Evolutionary conservation across 2,888 invertebrate species (phyloP).

Genomic region (Acronicta psi): DNA sequence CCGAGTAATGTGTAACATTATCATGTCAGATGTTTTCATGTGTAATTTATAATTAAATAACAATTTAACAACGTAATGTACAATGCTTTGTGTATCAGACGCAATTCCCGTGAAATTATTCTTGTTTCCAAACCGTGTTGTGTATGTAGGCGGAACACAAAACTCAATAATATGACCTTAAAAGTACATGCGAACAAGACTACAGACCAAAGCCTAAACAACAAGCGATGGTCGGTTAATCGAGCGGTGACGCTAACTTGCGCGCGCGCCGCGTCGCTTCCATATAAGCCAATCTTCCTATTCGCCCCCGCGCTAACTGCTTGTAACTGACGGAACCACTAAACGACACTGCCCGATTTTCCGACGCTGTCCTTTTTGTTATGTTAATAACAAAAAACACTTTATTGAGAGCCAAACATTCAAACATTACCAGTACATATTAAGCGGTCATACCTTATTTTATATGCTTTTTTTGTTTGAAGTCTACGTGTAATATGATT

Average conservation of each 20-base stretch:
- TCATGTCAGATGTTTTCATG: constrained; percentile 25
- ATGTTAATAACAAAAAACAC: constrained; percentile 68
- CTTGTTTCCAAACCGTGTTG: constrained; percentile 45
- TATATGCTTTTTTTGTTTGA: background rate
- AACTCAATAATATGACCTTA: constrained; percentile 81
- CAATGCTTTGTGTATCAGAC: constrained; percentile 1
- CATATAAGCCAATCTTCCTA: constrained; percentile 85
- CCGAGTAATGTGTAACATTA: constrained; percentile 14
- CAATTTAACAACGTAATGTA: constrained; percentile 15
- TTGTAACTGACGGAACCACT: constrained; percentile 73
- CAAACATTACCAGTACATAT: background rate
- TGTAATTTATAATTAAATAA: constrained; percentile 12
- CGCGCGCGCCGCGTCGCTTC: constrained; percentile 68
- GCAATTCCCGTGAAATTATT: constrained; percentile 37
- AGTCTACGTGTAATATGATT: no score
- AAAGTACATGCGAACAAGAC: constrained; percentile 74
- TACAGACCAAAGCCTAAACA: constrained; percentile 75
- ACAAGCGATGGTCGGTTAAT: constrained; percentile 72
- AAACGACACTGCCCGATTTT: constrained; percentile 68
- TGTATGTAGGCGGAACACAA: constrained; percentile 68
- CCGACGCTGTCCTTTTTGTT: constrained; percentile 70
- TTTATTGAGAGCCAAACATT: constrained; percentile 46
- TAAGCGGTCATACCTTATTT: background rate
- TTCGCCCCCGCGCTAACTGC: constrained; percentile 81
- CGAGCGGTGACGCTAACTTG: constrained; percentile 81